Evolutionary conservation across 2,888 invertebrate species (phyloP), one percentile per base, ranked within the genome.

Genomic region (Brachycybe producta): DNA sequence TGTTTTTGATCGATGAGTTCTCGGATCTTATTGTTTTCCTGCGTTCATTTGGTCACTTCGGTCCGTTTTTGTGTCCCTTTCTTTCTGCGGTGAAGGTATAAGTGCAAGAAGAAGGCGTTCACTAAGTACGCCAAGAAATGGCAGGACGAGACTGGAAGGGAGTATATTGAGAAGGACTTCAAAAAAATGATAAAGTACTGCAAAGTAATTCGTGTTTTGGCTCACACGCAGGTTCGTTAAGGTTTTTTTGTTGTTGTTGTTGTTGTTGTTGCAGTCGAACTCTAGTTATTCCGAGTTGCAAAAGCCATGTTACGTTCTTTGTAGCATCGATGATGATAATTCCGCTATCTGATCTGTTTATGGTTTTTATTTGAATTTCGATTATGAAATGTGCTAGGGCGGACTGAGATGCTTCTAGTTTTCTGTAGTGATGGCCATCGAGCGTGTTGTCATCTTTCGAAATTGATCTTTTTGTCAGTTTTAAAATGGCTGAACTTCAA

Each of bases 41-140:
- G n/a, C n/a, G n/a, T n/a, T n/a, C n/a, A n/a, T n/a, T n/a, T n/a
- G n/a, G n/a, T n/a, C 32, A 15, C 19, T 19, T 41, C 24, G 11
- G 5, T 19, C 5, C 38, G 45, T 36, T 23, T 44, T 11, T 39
- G 23, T 30, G 44, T 44, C 19, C 8, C 19, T 15, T 27, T 23
- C 26, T 11, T 27, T 8, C 24, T 7, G 23, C 41, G 15, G 46
- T 52, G 57, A 69, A 98, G 98, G 98, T 95, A 92, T 76, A 88
- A 91, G 74, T 90, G 91, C 72, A 94, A 98, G 82, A 98, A 95
- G 88, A 97, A 95, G 90, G 98, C 98, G 57, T 98, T 97, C 74
- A 87, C 91, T 59, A 97, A 97, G 73, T 80, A 90, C 56, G 84
- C 88, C 67, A 95, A 95, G 75, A 98, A 97, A 71, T 99, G 98